Evolutionary conservation across 2,797 vertebrate species (phyloP).

Genomic region (Cetoscarus ocellatus): DNA sequence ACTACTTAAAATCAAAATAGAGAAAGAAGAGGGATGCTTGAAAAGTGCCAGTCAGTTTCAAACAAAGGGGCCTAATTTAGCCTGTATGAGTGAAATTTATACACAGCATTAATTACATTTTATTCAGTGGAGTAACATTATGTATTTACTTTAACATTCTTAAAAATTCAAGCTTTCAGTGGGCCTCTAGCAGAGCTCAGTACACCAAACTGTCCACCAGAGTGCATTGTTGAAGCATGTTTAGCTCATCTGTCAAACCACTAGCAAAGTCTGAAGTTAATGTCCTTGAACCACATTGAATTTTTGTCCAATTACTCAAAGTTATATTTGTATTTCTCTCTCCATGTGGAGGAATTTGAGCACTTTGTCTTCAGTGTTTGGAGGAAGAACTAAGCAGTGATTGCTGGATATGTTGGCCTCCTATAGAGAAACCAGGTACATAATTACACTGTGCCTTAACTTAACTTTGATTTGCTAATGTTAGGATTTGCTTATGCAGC

Average conservation of each 20-base stretch:
- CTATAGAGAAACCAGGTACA: neutral
- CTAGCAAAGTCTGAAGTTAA: neutral
- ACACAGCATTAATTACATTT: no score
- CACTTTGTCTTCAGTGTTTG: slow-evolving; percentile 17
- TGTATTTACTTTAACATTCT: neutral
- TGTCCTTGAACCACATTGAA: neutral
- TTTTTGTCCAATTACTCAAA: slow-evolving; percentile 1
- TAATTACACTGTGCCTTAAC: slow-evolving; percentile 18
- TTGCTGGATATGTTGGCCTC: slow-evolving; percentile 15
- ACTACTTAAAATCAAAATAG: no score
- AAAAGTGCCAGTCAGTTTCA: no score
- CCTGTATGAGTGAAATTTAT: no score
- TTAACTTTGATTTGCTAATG: slow-evolving; percentile 38
- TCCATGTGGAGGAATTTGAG: neutral
- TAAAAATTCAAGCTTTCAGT: neutral
- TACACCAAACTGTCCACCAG: slow-evolving; percentile 63
- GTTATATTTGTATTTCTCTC: slow-evolving; percentile 4
- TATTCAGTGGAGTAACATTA: no score
- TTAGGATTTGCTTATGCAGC: slow-evolving; percentile 39
- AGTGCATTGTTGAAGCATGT: slow-evolving; percentile 66
- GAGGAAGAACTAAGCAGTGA: slow-evolving; percentile 1
- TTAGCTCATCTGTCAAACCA: slow-evolving; percentile 10
- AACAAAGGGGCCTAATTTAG: no score
- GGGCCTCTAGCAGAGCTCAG: slow-evolving; percentile 15
- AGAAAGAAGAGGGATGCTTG: no score